phyloP scores from a whole-genome alignment of 1,140 invertebrate species.

The Odontomachus brunneus region DNA sequence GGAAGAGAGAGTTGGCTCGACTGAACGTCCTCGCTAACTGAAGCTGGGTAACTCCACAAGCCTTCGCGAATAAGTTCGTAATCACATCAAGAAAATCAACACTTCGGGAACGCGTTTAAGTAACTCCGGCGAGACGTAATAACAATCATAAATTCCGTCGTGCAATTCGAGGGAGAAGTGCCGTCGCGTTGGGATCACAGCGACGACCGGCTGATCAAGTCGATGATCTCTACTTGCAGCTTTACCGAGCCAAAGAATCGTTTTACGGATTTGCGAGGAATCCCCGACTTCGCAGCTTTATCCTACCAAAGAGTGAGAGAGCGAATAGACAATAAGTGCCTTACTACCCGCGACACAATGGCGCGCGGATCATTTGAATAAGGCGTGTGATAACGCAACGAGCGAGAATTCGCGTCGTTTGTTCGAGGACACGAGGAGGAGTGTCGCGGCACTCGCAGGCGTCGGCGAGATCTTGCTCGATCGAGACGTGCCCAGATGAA shows the following conservation, averaged over 20 bases:
- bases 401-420: not conserved
- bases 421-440: not conserved
- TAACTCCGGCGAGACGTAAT: not conserved
- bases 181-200: no score
- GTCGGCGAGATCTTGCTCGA: not conserved
- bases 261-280: conserved; percentile 1
- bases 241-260: conserved; percentile 70
- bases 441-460: no score
- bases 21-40: no score
- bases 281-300: conserved; percentile 9
- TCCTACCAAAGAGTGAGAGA: conserved; percentile 59
- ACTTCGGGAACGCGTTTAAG: not conserved
- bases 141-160: conserved; percentile 16
- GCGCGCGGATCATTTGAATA: conserved; percentile 16
- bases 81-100: conserved; percentile 15
- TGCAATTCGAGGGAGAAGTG: conserved; percentile 18
- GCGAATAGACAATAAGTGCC: no score
- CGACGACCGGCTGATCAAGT: not conserved
- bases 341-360: not conserved
- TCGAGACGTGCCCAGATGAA: conserved; percentile 78
- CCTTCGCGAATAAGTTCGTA: not conserved
- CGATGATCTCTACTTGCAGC: conserved; percentile 67
- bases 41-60: not conserved
- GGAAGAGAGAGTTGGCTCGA: no score
- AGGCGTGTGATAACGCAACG: not conserved